These are phyloP conservation scores for Lophotis ruficrista DNA, from an alignment of 2,113 vertebrate species.

Conservation along the genomic window DNA sequence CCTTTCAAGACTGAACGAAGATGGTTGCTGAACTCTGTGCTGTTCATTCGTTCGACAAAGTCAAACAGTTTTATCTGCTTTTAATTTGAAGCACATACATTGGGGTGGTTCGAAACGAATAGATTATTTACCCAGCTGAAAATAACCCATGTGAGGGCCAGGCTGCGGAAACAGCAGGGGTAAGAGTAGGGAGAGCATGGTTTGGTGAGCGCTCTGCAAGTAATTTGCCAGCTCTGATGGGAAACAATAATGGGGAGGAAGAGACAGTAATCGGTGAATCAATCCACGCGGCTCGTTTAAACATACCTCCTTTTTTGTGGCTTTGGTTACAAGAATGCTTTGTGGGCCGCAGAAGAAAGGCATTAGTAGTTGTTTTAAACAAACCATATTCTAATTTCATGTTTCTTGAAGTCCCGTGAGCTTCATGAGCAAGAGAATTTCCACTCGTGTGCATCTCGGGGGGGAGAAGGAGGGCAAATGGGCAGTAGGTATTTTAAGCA, in stretches of 20 bases:
- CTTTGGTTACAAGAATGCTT: constrained; percentile 62
- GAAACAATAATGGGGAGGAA: constrained; percentile 34
- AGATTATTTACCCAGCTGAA: neutral
- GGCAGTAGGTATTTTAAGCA: neutral
- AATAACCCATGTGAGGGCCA: neutral
- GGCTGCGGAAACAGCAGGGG: neutral
- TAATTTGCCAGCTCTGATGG: constrained; percentile 10
- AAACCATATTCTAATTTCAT: neutral
- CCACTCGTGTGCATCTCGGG: accelerated
- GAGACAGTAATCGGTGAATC: constrained; percentile 34
- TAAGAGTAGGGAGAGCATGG: neutral
- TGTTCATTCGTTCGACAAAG: neutral
- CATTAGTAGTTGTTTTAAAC: constrained; percentile 1
- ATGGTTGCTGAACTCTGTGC: neutral
- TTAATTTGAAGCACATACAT: neutral
- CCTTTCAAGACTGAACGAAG: neutral
- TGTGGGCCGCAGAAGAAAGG: constrained; percentile 16
- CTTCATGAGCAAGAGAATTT: constrained; percentile 11
- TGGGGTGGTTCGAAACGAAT: neutral
- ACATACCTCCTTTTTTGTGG: constrained; percentile 53
- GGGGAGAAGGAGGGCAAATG: neutral
- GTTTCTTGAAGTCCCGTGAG: neutral
- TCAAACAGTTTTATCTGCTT: neutral
- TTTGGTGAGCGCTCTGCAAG: neutral
- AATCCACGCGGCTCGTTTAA: neutral